Evolutionary conservation across 2,888 invertebrate genomes (phyloP).

Genomic region (Mythimna pallens): DNA sequence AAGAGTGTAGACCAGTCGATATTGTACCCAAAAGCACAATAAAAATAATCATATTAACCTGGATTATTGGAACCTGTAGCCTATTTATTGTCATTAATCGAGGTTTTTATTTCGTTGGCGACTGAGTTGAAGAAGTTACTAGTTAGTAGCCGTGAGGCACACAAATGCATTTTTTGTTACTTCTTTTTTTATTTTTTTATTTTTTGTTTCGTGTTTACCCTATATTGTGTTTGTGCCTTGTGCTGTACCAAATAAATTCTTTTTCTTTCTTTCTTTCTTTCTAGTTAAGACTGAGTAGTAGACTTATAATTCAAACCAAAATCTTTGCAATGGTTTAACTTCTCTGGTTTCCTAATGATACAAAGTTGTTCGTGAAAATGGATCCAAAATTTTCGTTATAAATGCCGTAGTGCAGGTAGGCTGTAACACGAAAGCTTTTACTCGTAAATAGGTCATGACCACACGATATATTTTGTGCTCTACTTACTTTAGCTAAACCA

Average conservation of each 20-base stretch:
- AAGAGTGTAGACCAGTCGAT: no score
- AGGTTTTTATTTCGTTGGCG: not conserved
- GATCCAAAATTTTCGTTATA: not conserved
- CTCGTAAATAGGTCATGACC: constrained; percentile 21
- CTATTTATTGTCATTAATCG: not conserved
- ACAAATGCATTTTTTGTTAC: no score
- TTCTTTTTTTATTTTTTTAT: no score
- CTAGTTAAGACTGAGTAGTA: no score
- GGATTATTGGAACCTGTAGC: not conserved
- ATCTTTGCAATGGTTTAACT: not conserved
- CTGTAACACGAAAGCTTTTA: not conserved
- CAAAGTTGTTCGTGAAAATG: not conserved
- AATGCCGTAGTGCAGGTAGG: not conserved
- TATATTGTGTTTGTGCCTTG: no score
- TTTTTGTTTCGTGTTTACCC: no score
- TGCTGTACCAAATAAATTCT: no score
- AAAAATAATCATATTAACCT: no score
- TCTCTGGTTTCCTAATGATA: not conserved
- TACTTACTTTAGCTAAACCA: not conserved
- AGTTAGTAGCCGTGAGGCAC: no score
- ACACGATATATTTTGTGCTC: not conserved
- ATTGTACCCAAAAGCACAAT: no score
- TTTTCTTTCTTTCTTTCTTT: no score
- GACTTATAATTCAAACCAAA: not conserved
- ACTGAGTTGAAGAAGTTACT: not conserved